phyloP scores from a whole-genome alignment of 2,888 invertebrate genomes.

The Hirtodrosophila trivittata region DNA sequence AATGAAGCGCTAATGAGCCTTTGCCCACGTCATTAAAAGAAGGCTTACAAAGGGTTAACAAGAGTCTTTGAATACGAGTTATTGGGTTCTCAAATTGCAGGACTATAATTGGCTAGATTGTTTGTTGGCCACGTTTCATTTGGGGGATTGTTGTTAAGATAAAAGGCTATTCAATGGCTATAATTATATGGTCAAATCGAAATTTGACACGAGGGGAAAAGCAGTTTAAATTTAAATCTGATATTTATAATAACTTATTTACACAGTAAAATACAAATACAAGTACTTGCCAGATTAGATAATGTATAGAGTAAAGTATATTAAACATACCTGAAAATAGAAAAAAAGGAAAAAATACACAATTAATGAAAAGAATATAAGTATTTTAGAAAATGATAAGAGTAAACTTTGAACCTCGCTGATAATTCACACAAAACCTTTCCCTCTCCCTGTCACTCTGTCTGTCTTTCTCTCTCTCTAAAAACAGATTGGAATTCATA shows the following conservation, averaged over 20 bases:
- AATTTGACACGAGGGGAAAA: not conserved
- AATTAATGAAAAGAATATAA: not conserved
- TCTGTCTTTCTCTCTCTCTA: not conserved
- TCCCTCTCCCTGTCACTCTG: too few species aligned
- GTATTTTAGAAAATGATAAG: not conserved
- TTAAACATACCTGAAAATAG: slow-evolving; percentile 19
- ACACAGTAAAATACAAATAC: too few species aligned
- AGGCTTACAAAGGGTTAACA: slow-evolving; percentile 47
- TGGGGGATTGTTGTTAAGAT: too few species aligned
- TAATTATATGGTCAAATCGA: too few species aligned
- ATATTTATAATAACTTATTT: too few species aligned
- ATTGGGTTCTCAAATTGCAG: too few species aligned
- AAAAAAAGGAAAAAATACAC: not conserved
- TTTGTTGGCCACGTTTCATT: too few species aligned
- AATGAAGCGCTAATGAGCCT: slow-evolving; percentile 65
- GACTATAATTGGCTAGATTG: too few species aligned
- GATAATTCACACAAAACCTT: too few species aligned
- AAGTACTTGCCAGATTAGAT: not conserved
- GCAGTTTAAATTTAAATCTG: not conserved
- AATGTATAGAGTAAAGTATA: not conserved
- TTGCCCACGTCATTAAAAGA: slow-evolving; percentile 40
- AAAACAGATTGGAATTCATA: not conserved
- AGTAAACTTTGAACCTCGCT: not conserved
- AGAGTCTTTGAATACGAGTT: slow-evolving; percentile 1
- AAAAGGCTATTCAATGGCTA: not conserved